Percentiles rank a stretch among this genome's conserved stretches.
These are phyloP conservation scores for Paradoxurus hermaphroditus DNA, from an alignment of 2,113 vertebrate species.

Conservation along the genomic window DNA sequence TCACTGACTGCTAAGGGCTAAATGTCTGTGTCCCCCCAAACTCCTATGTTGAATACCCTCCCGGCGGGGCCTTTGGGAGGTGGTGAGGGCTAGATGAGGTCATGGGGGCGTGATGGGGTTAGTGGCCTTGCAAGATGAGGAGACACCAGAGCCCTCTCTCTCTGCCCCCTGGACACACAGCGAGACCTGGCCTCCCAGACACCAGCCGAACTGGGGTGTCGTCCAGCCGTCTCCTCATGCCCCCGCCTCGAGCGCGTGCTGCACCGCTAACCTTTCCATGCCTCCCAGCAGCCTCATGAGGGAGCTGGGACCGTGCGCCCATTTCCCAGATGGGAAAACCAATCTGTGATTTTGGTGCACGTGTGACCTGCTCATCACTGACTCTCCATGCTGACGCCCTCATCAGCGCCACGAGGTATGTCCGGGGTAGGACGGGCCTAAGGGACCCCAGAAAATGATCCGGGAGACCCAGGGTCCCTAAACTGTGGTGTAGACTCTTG, in stretches of 20 bases:
- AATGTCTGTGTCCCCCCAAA: rapidly evolving
- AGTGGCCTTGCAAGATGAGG: neutral
- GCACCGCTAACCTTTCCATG: rapidly evolving
- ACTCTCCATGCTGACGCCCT: rapidly evolving
- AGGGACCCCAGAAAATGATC: neutral
- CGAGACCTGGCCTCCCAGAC: neutral
- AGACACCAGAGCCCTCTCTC: neutral
- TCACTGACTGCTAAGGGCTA: neutral
- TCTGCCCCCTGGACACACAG: rapidly evolving
- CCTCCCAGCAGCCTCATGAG: neutral
- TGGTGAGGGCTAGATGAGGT: neutral
- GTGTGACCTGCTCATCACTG: neutral
- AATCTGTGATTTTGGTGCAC: rapidly evolving
- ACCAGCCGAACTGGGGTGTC: neutral
- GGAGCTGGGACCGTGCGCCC: neutral
- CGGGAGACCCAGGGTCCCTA: neutral
- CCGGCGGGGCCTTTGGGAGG: neutral
- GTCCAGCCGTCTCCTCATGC: rapidly evolving
- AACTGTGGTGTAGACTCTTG: rapidly evolving
- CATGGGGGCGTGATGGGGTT: neutral
- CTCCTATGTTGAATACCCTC: neutral
- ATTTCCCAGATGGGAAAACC: neutral
- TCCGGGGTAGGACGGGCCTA: neutral
- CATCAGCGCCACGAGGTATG: rapidly evolving
- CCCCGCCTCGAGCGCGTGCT: neutral